Conservation (phyloP, 2,113 vertebrate species). For the Pomatostomus ruficeps region DNA sequence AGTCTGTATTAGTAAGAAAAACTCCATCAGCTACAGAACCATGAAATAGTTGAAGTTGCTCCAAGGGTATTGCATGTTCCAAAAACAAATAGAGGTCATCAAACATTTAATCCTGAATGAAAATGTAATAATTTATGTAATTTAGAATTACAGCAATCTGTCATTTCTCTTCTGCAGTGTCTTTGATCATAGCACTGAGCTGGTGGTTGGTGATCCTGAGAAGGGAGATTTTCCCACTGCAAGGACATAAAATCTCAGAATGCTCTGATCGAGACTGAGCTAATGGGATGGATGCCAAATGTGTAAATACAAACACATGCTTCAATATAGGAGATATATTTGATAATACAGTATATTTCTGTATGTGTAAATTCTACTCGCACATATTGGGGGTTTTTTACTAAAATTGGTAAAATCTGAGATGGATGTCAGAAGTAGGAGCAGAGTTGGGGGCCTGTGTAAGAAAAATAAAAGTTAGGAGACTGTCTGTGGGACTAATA, state of each 20-base stretch:
- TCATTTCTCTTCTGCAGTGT: neutral
- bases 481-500: neutral
- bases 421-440: neutral
- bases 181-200: neutral
- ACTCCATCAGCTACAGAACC: neutral
- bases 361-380: neutral
- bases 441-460: neutral
- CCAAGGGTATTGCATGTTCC: neutral
- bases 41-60: neutral
- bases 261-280: neutral
- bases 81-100: constrained; percentile 7
- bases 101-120: neutral
- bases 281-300: neutral
- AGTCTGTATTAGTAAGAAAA: constrained; percentile 1
- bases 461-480: neutral
- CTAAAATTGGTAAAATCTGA: neutral
- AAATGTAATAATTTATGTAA: neutral
- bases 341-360: neutral
- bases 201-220: neutral
- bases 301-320: neutral
- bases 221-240: neutral
- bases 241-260: neutral
- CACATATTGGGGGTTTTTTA: neutral
- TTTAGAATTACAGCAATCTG: neutral
- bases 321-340: neutral